Percentiles rank a stretch among this genome's conserved stretches.
Conservation (phyloP, 2,888 invertebrate genomes). For the Sepioteuthis lessoniana region DNA sequence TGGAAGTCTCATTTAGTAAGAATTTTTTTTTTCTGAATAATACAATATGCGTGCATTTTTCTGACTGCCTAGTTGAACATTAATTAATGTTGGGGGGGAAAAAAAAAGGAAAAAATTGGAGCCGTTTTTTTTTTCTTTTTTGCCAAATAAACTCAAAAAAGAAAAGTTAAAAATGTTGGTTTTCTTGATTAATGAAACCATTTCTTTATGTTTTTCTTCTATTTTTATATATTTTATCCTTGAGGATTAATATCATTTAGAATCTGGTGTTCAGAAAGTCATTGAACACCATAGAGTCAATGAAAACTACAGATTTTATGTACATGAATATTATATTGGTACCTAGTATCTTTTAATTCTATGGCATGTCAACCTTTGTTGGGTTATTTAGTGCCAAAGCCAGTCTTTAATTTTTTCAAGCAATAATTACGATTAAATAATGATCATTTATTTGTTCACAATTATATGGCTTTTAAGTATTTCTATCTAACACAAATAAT, state of each 20-base stretch:
- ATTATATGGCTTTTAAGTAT: too few species aligned
- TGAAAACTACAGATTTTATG: background rate
- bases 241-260: background rate
- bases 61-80: background rate
- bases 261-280: too few species aligned
- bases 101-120: background rate
- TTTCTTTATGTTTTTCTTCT: background rate
- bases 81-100: background rate
- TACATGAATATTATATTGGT: conserved; percentile 3
- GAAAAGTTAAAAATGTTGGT: background rate
- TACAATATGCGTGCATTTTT: background rate
- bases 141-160: background rate
- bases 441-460: too few species aligned
- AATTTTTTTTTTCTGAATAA: background rate
- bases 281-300: background rate
- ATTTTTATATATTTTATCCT: background rate
- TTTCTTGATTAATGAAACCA: background rate
- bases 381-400: too few species aligned
- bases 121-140: background rate
- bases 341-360: too few species aligned
- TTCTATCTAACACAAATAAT: too few species aligned
- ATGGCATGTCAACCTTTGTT: too few species aligned
- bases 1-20: background rate
- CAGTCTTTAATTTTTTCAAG: too few species aligned
- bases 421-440: too few species aligned